Percentiles rank a stretch among this genome's conserved stretches.
Evolutionary conservation across 2,888 invertebrate species (phyloP).

Genomic region (Syrphus vitripennis): DNA sequence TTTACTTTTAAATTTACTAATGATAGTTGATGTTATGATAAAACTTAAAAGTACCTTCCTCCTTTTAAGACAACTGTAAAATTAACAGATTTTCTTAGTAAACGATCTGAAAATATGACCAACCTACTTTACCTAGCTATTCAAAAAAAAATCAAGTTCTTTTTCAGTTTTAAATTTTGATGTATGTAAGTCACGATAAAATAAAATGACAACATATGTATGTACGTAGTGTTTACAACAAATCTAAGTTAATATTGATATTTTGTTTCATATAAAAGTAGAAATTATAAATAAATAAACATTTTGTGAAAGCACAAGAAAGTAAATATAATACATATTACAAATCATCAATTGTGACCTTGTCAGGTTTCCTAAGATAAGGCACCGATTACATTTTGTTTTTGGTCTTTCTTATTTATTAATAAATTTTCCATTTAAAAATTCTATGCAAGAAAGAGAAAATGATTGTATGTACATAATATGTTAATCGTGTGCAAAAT

Average conservation of each 20-base stretch:
- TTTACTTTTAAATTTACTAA: not conserved
- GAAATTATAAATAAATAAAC: not conserved
- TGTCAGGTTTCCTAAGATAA: not conserved
- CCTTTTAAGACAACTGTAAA: too few relatives aligned
- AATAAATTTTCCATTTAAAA: not conserved
- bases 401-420: not conserved
- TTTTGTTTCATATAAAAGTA: not conserved
- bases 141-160: not conserved
- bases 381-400: not conserved
- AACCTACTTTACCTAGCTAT: not conserved
- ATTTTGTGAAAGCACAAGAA: not conserved
- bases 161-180: not conserved
- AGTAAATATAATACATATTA: not conserved
- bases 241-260: not conserved
- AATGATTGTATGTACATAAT: too few relatives aligned
- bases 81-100: not conserved
- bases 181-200: not conserved
- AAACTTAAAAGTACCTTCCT: too few relatives aligned
- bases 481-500: not conserved
- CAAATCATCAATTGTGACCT: not conserved
- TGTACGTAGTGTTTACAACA: too few relatives aligned
- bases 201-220: not conserved
- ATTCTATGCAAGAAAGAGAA: not conserved
- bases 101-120: not conserved
- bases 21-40: not conserved